Evolutionary conservation across 2,797 vertebrate species (phyloP).

Genomic region (Danionella dracula): DNA sequence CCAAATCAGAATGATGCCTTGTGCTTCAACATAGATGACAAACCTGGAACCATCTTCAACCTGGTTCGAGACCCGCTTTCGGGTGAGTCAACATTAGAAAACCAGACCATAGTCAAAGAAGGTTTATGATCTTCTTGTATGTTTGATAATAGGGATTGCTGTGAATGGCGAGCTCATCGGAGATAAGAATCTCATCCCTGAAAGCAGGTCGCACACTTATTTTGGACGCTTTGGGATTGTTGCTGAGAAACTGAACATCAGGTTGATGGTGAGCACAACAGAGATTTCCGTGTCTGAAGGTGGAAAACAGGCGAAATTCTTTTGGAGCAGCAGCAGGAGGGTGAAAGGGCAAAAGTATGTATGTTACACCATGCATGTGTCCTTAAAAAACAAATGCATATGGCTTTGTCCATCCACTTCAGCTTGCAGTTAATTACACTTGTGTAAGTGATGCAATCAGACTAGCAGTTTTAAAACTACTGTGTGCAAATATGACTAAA

Average conservation of each 20-base stretch:
- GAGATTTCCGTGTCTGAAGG: conserved; percentile 68
- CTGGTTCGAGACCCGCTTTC: conserved; percentile 74
- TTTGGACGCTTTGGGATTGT: conserved; percentile 83
- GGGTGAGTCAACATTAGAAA: conserved; percentile 60
- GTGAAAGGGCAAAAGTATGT: conserved; percentile 63
- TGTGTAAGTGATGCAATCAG: too few relatives aligned
- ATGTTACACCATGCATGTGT: too few relatives aligned
- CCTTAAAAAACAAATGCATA: too few relatives aligned
- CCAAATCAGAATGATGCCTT: conserved; percentile 62
- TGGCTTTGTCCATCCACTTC: too few relatives aligned
- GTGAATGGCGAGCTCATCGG: conserved; percentile 84
- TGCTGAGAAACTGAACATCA: conserved; percentile 67
- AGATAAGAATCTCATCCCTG: conserved; percentile 64
- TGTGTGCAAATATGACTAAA: too few relatives aligned
- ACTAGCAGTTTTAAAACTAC: too few relatives aligned
- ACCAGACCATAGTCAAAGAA: not conserved
- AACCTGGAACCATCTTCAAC: conserved; percentile 60
- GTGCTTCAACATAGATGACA: conserved; percentile 75
- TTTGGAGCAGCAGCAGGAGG: conserved; percentile 71
- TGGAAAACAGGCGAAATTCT: conserved; percentile 58
- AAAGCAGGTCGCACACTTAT: conserved; percentile 71
- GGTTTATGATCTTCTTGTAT: too few relatives aligned
- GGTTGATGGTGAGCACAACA: conserved; percentile 75
- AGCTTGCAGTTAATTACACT: too few relatives aligned
- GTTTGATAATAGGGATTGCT: conserved; percentile 66